These are phyloP conservation scores for Corapipo altera DNA, from an alignment of 2,113 vertebrate genomes.

Conservation along the genomic window DNA sequence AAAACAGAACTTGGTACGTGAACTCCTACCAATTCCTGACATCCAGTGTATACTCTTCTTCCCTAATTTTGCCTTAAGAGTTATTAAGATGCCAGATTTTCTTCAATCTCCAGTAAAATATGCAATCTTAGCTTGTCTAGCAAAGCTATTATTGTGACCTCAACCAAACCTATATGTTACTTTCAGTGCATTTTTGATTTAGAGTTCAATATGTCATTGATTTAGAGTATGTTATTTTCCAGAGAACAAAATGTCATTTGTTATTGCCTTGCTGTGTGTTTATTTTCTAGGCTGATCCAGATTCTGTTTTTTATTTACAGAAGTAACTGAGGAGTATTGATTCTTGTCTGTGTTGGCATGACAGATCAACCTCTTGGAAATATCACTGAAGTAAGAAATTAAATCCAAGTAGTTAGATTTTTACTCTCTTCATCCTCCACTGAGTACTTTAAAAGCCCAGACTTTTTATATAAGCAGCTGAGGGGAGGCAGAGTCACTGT, in stretches of 20 bases:
- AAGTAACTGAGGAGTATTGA: slow-evolving; percentile 17
- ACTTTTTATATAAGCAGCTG: neutral
- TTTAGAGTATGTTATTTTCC: slow-evolving; percentile 24
- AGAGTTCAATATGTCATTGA: slow-evolving; percentile 25
- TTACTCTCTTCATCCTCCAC: neutral
- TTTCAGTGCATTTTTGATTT: slow-evolving; percentile 7
- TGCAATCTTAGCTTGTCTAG: neutral
- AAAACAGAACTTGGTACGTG: neutral
- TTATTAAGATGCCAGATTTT: neutral
- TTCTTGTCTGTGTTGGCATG: slow-evolving; percentile 5
- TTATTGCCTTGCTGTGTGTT: neutral
- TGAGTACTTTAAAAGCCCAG: neutral
- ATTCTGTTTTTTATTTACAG: slow-evolving; percentile 25
- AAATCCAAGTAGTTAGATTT: slow-evolving; percentile 10
- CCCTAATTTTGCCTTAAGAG: neutral
- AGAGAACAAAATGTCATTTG: slow-evolving; percentile 14
- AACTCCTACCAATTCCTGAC: neutral
- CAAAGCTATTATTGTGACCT: neutral
- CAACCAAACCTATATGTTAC: neutral
- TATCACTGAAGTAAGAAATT: slow-evolving; percentile 40
- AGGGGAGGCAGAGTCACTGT: neutral
- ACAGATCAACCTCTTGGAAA: slow-evolving; percentile 14
- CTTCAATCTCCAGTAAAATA: neutral
- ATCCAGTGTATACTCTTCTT: neutral
- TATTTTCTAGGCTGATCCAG: neutral